Evolutionary conservation across 2,113 vertebrate species (phyloP).

Genomic region (Equus quagga): DNA sequence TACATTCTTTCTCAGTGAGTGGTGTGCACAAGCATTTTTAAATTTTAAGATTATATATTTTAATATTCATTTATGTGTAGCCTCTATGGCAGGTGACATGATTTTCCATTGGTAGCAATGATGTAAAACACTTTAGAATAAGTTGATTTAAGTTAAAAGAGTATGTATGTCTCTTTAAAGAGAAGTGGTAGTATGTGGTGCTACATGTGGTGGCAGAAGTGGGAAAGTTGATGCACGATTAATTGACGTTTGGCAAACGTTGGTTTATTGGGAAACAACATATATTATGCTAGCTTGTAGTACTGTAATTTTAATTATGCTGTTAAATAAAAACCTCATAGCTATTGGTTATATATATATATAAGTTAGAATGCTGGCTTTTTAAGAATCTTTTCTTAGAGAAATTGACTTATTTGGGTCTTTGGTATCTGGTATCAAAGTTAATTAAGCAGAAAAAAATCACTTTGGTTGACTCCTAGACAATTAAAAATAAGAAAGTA

Average conservation of each 20-base stretch:
- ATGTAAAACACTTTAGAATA: neutral
- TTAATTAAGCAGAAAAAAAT: conserved; percentile 47
- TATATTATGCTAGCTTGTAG: neutral
- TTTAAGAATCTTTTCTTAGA: conserved; percentile 13
- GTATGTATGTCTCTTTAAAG: neutral
- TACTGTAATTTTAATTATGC: neutral
- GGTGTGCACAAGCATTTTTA: neutral
- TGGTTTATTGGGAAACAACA: neutral
- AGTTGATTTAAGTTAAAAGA: neutral
- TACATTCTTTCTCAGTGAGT: neutral
- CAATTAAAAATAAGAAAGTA: conserved; percentile 2
- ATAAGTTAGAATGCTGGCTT: neutral
- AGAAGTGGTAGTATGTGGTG: neutral
- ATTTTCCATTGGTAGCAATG: neutral
- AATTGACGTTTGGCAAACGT: neutral
- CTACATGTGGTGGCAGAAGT: neutral
- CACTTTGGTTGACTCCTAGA: neutral
- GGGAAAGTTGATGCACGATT: neutral
- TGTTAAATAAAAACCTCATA: conserved; percentile 13
- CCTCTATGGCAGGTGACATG: neutral
- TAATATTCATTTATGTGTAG: neutral
- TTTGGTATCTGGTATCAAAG: neutral
- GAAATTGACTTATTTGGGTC: neutral
- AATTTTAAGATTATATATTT: neutral
- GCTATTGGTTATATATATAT: neutral